Base-by-base conservation (phyloP, 2,113 vertebrate species). In the Columba livia region DNA sequence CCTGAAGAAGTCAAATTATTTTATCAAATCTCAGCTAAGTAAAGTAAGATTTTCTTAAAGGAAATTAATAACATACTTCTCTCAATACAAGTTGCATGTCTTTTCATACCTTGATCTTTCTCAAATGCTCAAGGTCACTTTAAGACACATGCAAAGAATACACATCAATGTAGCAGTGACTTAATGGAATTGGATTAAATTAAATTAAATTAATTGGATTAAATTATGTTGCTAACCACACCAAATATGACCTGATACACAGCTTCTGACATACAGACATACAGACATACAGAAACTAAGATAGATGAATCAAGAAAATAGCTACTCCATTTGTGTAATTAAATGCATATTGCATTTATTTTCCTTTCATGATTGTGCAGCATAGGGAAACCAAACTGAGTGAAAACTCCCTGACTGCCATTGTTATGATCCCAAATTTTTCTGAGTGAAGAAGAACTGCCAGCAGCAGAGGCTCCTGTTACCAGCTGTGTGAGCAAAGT, bases 1-100 rank as follows among this genome's bases (percentile, higher is more conserved):
- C 69, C 99, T 99, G 96, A 36, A 97, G 84, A 91, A 96, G 38
- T 12, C 2, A 93, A 91, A 90, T 58, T 44, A 74, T 56, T 85
- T 79, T 51, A 80, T 69, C 62, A 72, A 64, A 80, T 50, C 23
- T 73, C 50, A 84, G 54, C 60, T 65, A 73, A 75, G 24, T 74
- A 56, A 96, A 86, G 89, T 40, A 32, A 38, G 31, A 65, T 82
- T 71, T 77, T 77, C 77, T 56, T 94, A 80, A 91, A 79, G 67
- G 4, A 78, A 88, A 85, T 62, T 0, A 57, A 10, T 50, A 79
- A 51, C 5, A 40, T 9, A 36, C 5, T 51, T 16, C 1, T 13
- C 13, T 75, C 14, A 58, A 56, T 32, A 77, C 2, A 38, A 77
- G 40, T 32, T 40, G 38, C 9, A 65, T 4, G 19, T 66, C 24